Conservation (phyloP, 1,140 invertebrate species). For the Zelostemma sp. region DNA sequence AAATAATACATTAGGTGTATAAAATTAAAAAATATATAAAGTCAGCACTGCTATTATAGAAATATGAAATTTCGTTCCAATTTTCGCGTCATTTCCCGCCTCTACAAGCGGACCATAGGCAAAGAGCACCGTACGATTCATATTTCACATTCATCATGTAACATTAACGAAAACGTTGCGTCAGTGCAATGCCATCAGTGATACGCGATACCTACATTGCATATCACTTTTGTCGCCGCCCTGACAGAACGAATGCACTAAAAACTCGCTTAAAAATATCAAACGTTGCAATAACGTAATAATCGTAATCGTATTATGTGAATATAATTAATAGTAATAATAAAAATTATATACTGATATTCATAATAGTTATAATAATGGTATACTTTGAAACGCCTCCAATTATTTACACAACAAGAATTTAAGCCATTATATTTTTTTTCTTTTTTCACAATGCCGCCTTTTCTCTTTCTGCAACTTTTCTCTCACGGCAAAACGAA, state of each 20-base stretch:
- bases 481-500: conserved; percentile 19
- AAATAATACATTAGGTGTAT: conserved; percentile 66
- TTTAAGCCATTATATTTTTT: conserved; percentile 53
- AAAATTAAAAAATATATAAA: conserved; percentile 69
- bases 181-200: conserved; percentile 21
- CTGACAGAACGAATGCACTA: too few species aligned
- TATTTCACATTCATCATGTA: conserved; percentile 2
- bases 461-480: conserved; percentile 49
- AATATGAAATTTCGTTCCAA: conserved; percentile 9
- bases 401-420: conserved; percentile 67
- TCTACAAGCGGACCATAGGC: conserved; percentile 2
- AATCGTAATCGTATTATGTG: conserved; percentile 27
- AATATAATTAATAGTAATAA: conserved; percentile 22
- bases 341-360: conserved; percentile 31
- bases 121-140: conserved; percentile 26
- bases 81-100: conserved; percentile 1
- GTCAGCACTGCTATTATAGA: conserved; percentile 43
- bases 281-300: conserved; percentile 4
- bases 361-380: conserved; percentile 48
- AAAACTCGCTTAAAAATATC: not conserved
- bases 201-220: too few species aligned
- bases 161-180: conserved; percentile 11
- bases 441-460: conserved; percentile 24
- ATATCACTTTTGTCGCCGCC: too few species aligned
- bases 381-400: conserved; percentile 57